These are phyloP conservation scores for Trichomycterus rosablanca DNA, from an alignment of 2,113 vertebrate genomes.

Conservation along the genomic window DNA sequence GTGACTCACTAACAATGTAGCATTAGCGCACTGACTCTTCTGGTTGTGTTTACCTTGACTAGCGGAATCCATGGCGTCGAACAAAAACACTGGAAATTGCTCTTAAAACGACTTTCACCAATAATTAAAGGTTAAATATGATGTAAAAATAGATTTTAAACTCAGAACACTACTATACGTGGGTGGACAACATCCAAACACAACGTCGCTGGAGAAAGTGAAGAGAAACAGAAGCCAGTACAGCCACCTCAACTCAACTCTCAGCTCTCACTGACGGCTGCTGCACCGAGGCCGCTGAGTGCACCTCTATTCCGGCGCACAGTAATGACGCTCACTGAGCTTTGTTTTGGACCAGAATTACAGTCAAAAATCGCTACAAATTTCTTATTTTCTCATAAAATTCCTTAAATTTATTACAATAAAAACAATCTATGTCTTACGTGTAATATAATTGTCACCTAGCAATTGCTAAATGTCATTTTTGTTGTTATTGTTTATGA, in stretches of 20 bases:
- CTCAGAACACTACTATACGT: not conserved
- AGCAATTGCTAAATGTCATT: too few species aligned
- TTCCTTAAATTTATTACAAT: too few species aligned
- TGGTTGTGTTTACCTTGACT: slow-evolving; percentile 64
- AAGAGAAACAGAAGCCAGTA: slow-evolving; percentile 16
- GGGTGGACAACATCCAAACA: slow-evolving; percentile 28
- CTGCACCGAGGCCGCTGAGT: too few species aligned
- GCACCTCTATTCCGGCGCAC: slow-evolving; percentile 33
- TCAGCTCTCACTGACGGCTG: not conserved
- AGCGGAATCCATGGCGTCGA: slow-evolving; percentile 67
- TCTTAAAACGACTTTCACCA: slow-evolving; percentile 17
- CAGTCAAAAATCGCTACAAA: too few species aligned
- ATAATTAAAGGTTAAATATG: not conserved
- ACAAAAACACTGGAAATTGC: not conserved
- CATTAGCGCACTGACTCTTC: too few species aligned
- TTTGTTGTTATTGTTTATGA: too few species aligned
- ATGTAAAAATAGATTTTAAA: not conserved
- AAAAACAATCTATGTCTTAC: too few species aligned
- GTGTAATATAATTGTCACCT: too few species aligned
- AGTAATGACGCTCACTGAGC: not conserved
- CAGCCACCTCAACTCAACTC: slow-evolving; percentile 52
- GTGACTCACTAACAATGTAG: too few species aligned
- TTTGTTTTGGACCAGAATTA: too few species aligned
- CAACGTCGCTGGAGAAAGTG: slow-evolving; percentile 16
- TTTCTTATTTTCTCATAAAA: too few species aligned